phyloP scores from a whole-genome alignment of 2,113 vertebrate genomes.

The Sorex araneus region DNA sequence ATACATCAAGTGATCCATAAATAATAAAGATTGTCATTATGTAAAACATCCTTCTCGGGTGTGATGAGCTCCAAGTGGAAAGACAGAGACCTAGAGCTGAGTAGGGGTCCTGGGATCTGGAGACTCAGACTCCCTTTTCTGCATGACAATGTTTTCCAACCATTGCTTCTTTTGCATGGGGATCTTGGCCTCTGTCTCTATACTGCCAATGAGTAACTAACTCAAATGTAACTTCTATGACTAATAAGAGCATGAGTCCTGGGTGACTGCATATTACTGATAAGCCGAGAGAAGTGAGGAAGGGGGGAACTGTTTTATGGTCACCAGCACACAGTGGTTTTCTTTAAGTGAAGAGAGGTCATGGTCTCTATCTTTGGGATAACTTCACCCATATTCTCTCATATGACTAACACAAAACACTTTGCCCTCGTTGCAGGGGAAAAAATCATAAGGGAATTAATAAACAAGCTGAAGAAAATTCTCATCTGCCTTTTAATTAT shows the following conservation, averaged over 20 bases:
- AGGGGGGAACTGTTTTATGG: background rate
- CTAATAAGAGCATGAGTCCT: background rate
- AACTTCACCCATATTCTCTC: background rate
- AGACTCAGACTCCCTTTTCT: background rate
- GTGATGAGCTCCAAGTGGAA: background rate
- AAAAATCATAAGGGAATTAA: constrained; percentile 80
- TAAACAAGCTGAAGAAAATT: constrained; percentile 82
- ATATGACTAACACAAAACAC: constrained; percentile 48
- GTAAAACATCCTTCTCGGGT: too few species aligned
- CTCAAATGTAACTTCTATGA: background rate
- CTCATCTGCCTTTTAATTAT: constrained; percentile 82
- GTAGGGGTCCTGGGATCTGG: background rate
- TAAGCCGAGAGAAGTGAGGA: background rate
- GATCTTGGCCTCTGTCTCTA: background rate
- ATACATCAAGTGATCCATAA: background rate
- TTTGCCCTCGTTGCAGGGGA: constrained; percentile 37
- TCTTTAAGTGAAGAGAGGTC: background rate
- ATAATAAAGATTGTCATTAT: background rate
- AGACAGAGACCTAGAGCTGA: background rate
- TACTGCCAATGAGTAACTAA: background rate
- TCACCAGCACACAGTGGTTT: background rate
- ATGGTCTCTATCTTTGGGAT: background rate
- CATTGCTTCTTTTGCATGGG: background rate
- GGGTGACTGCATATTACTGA: background rate
- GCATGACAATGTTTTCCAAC: background rate